Percentiles rank a stretch among this genome's conserved stretches.
Evolutionary conservation across 2,888 invertebrate species (phyloP).

Genomic region (Thereva unica): DNA sequence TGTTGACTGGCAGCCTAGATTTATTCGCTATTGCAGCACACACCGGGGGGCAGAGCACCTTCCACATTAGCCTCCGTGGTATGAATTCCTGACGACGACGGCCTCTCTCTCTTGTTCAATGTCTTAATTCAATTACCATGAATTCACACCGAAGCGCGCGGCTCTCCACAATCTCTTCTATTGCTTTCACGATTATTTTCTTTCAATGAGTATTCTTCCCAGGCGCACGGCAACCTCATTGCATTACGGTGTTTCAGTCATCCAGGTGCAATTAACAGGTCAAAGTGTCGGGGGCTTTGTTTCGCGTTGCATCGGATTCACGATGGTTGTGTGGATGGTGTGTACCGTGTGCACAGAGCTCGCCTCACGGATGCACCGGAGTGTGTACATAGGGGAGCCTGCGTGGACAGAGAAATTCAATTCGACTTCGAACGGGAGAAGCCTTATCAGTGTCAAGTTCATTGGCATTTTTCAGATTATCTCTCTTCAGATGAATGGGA

Average conservation of each 20-base stretch:
- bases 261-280: conserved; percentile 20
- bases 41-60: no score
- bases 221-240: no score
- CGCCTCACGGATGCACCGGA: not conserved
- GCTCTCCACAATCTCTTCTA: not conserved
- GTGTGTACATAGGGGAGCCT: not conserved
- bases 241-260: not conserved
- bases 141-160: not conserved
- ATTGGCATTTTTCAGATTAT: conserved; percentile 51
- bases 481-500: not conserved
- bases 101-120: conserved; percentile 1
- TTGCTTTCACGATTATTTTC: not conserved
- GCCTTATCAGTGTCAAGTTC: conserved; percentile 56
- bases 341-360: conserved; percentile 5
- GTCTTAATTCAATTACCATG: conserved; percentile 26
- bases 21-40: no score
- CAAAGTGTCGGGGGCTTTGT: not conserved
- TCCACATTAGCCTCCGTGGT: no score
- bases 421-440: conserved; percentile 43
- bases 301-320: no score
- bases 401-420: conserved; percentile 3
- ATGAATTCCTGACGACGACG: no score
- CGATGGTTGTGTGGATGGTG: no score
- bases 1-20: no score
- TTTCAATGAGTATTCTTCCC: no score